A percentile compares a stretch with the other conserved stretches of the same genome.
phyloP scores from a whole-genome alignment of 2,113 vertebrate species.

The Alouatta palliata region DNA sequence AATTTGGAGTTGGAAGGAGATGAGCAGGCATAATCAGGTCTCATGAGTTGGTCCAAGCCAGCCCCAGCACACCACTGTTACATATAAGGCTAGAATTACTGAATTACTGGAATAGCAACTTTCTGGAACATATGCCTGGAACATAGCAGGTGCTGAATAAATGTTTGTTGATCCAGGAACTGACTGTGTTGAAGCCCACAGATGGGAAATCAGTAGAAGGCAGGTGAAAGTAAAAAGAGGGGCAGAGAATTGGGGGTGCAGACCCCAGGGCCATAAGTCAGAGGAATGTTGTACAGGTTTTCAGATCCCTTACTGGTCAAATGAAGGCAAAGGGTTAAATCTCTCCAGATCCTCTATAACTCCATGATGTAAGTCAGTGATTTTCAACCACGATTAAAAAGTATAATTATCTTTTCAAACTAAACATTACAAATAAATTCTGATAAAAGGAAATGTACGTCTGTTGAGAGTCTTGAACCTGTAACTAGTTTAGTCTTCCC shows the following conservation, averaged over 20 bases:
- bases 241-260: background rate
- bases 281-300: background rate
- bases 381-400: conserved; percentile 6
- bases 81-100: background rate
- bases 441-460: background rate
- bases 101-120: background rate
- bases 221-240: background rate
- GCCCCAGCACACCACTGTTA: background rate
- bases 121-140: background rate
- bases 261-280: background rate
- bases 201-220: background rate
- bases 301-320: background rate
- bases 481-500: background rate
- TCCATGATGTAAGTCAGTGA: background rate
- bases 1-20: background rate
- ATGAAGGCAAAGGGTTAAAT: background rate
- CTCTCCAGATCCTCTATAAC: background rate
- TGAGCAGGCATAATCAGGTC: background rate
- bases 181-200: background rate
- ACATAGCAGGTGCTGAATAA: background rate
- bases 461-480: background rate
- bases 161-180: background rate
- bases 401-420: conserved; percentile 15
- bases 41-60: background rate
- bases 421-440: background rate